A percentile compares a stretch with the other conserved stretches of the same genome.
Evolutionary conservation across 1,140 invertebrate genomes (phyloP).

Genomic region (Pseudomyrmex gracilis): DNA sequence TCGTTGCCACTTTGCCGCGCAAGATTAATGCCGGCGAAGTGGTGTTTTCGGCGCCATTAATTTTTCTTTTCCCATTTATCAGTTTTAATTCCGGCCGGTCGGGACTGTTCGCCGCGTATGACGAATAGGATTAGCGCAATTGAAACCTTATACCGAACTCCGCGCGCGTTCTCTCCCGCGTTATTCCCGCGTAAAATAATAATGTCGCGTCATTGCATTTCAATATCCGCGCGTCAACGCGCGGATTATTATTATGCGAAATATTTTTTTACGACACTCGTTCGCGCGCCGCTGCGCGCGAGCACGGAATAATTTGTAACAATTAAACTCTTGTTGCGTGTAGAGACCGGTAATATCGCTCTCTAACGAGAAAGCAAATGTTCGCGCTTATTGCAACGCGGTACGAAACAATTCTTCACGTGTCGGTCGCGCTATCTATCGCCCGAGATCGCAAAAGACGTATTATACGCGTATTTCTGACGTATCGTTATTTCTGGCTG

Average conservation of each 20-base stretch:
- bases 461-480: slow-evolving; percentile 2
- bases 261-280: background rate
- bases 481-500: slow-evolving; percentile 15
- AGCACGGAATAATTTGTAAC: slow-evolving; percentile 1
- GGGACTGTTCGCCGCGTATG: slow-evolving; percentile 17
- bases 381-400: slow-evolving; percentile 6
- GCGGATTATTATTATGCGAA: too few species aligned
- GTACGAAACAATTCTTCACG: slow-evolving; percentile 25
- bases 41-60: slow-evolving; percentile 72
- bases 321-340: background rate
- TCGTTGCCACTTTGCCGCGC: slow-evolving; percentile 73
- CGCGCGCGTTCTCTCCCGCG: background rate
- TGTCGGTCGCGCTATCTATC: slow-evolving; percentile 2
- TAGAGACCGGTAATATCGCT: background rate
- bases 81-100: slow-evolving; percentile 64
- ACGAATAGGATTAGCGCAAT: slow-evolving; percentile 55
- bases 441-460: background rate
- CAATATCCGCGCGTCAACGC: background rate
- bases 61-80: slow-evolving; percentile 71
- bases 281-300: background rate
- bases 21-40: slow-evolving; percentile 70
- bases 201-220: background rate
- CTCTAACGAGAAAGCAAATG: slow-evolving; percentile 23
- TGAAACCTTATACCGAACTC: slow-evolving; percentile 31
- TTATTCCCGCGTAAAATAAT: background rate